Percentiles rank a stretch among this genome's conserved stretches.
phyloP scores from a whole-genome alignment of 1,140 invertebrate species.

The Agraylea sexmaculata region DNA sequence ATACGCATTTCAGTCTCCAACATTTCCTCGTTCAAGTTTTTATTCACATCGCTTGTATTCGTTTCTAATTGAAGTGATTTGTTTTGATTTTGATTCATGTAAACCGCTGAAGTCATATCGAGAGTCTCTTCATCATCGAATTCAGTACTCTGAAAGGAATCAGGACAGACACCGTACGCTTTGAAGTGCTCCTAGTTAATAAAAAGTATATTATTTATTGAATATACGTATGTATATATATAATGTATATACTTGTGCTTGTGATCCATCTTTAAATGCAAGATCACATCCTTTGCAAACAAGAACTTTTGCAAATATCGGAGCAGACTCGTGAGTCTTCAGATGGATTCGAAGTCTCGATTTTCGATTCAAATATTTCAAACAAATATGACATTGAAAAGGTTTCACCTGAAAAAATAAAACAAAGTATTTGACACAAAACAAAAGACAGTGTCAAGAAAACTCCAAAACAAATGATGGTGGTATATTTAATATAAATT shows the following conservation, averaged over 20 bases:
- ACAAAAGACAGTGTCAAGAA: conserved; percentile 26
- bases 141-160: conserved; percentile 1
- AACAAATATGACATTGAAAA: conserved; percentile 41
- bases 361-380: conserved; percentile 36
- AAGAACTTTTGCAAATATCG: conserved; percentile 26
- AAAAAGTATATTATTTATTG: neutral
- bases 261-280: conserved; percentile 26
- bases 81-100: no score
- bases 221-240: neutral
- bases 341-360: conserved; percentile 40
- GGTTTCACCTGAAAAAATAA: conserved; percentile 32
- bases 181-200: conserved; percentile 4
- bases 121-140: neutral
- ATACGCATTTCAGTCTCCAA: conserved; percentile 17
- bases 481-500: neutral
- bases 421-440: neutral
- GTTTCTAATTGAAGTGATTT: neutral
- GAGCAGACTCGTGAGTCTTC: conserved; percentile 33
- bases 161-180: conserved; percentile 1
- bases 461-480: conserved; percentile 30
- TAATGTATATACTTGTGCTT: conserved; percentile 26
- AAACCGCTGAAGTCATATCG: no score
- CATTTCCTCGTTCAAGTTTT: neutral
- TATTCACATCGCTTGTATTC: neutral
- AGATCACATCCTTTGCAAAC: conserved; percentile 29